Conservation (phyloP, 2,888 invertebrate species). For the Hoplodrina ambigua region DNA sequence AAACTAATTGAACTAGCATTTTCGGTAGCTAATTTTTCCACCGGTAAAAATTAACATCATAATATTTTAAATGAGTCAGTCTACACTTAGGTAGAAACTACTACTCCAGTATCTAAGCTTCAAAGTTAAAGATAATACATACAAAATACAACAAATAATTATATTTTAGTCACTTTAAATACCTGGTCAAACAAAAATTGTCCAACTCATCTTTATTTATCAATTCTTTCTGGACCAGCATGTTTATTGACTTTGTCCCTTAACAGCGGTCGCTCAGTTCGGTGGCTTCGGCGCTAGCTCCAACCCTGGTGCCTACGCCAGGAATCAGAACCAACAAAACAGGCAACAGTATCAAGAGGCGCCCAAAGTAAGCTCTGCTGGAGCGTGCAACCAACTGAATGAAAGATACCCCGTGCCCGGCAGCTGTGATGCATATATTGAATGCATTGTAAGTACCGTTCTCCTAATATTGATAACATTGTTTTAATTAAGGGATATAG, state of each 20-base stretch:
- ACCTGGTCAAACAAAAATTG: background rate
- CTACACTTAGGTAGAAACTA: background rate
- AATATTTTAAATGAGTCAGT: slow-evolving; percentile 26
- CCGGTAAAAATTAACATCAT: slow-evolving; percentile 31
- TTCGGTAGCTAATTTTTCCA: background rate
- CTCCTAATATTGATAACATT: no score
- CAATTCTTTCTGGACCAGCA: background rate
- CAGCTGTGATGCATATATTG: slow-evolving; percentile 94
- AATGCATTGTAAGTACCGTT: slow-evolving; percentile 90
- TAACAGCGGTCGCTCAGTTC: slow-evolving; percentile 76
- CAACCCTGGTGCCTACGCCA: slow-evolving; percentile 41
- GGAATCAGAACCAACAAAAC: slow-evolving; percentile 52
- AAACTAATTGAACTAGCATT: background rate
- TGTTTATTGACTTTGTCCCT: slow-evolving; percentile 22
- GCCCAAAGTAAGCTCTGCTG: slow-evolving; percentile 60
- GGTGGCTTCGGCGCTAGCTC: slow-evolving; percentile 47
- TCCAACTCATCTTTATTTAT: background rate
- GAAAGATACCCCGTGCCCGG: slow-evolving; percentile 92
- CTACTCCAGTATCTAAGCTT: slow-evolving; percentile 18
- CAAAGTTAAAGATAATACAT: background rate
- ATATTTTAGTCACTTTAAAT: slow-evolving; percentile 1
- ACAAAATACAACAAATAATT: slow-evolving; percentile 16
- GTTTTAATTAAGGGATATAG: background rate
- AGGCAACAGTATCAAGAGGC: slow-evolving; percentile 65
- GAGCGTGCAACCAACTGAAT: slow-evolving; percentile 92